These are phyloP conservation scores for Drosophila niveifrons DNA, from an alignment of 2,888 invertebrate species.

Conservation along the genomic window DNA sequence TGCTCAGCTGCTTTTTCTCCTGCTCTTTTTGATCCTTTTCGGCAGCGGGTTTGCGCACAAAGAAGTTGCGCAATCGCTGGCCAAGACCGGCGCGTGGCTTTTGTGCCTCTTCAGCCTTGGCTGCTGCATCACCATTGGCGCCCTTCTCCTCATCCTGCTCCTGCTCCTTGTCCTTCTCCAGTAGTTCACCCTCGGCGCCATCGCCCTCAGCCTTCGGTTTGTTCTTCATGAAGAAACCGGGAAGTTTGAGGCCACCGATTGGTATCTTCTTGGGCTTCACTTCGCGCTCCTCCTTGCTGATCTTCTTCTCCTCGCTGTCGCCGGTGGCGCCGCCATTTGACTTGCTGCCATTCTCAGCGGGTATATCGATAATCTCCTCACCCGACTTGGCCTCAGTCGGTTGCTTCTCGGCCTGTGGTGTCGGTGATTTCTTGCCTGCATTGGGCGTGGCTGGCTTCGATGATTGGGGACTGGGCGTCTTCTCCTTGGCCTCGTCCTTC, in stretches of 20 bases:
- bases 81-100: conserved; percentile 83
- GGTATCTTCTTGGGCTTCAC: conserved; percentile 93
- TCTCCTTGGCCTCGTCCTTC: conserved; percentile 68
- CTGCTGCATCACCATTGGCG: conserved; percentile 55
- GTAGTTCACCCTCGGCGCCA: conserved; percentile 86
- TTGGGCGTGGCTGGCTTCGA: conserved; percentile 77
- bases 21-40: conserved; percentile 83
- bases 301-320: conserved; percentile 79
- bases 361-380: conserved; percentile 84
- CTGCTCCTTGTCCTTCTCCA: conserved; percentile 85
- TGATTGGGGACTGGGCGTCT: conserved; percentile 68
- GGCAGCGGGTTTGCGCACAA: conserved; percentile 86
- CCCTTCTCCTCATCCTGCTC: conserved; percentile 72
- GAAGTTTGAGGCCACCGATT: conserved; percentile 95
- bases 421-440: conserved; percentile 66
- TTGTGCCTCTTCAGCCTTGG: conserved; percentile 70
- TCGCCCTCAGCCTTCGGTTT: conserved; percentile 89
- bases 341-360: conserved; percentile 71
- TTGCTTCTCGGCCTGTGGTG: conserved; percentile 21
- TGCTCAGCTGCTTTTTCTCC: conserved; percentile 73
- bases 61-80: conserved; percentile 87
- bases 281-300: conserved; percentile 89
- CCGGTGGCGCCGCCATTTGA: conserved; percentile 34
- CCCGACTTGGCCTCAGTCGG: conserved; percentile 49
- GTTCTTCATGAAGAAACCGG: conserved; percentile 92